These are phyloP conservation scores for Alloplasta piceator DNA, from an alignment of 2,888 invertebrate species.

Conservation along the genomic window DNA sequence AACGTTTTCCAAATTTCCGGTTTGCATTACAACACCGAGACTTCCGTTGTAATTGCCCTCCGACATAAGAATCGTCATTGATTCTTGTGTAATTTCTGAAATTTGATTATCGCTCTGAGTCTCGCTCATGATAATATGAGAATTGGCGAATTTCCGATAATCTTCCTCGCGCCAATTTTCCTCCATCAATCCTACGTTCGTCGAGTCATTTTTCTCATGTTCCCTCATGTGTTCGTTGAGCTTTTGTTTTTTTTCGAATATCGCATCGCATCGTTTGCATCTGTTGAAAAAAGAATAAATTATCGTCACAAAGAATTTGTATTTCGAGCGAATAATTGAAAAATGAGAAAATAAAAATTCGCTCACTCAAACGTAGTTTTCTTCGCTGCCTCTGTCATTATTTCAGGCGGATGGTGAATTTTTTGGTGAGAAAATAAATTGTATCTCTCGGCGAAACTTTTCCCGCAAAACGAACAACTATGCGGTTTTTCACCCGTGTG, in stretches of 20 bases:
- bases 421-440: conserved; percentile 81
- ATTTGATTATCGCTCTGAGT: conserved; percentile 50
- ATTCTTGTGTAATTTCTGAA: conserved; percentile 50
- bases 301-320: background rate
- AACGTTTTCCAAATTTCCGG: conserved; percentile 25
- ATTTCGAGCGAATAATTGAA: conserved; percentile 10
- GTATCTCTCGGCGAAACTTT: conserved; percentile 80
- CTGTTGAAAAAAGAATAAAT: conserved; percentile 56
- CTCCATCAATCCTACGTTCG: conserved; percentile 20
- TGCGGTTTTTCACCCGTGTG: conserved; percentile 86
- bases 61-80: conserved; percentile 38
- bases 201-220: conserved; percentile 47
- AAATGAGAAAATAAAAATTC: background rate
- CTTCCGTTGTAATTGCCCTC: conserved; percentile 34
- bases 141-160: conserved; percentile 43
- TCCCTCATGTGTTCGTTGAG: conserved; percentile 68
- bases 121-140: no score
- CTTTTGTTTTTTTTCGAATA: conserved; percentile 68
- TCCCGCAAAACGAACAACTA: conserved; percentile 71
- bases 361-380: conserved; percentile 70
- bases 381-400: conserved; percentile 66
- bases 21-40: conserved; percentile 12
- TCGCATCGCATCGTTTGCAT: conserved; percentile 67
- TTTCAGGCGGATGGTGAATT: conserved; percentile 74
- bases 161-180: conserved; percentile 61